Evolutionary conservation across 1,140 invertebrate species (phyloP).

Genomic region (Drosophila chauvacae): DNA sequence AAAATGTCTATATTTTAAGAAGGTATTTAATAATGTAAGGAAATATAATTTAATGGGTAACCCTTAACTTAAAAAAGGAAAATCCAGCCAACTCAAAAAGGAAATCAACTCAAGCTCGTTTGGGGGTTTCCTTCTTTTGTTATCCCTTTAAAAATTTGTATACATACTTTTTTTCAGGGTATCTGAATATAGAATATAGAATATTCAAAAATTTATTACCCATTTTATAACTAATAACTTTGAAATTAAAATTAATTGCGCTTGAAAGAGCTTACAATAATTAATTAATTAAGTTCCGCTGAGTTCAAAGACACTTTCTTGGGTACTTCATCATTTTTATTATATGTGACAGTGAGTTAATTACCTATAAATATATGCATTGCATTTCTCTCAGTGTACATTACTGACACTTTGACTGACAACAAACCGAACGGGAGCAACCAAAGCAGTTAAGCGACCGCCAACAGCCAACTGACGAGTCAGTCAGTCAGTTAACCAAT

Average conservation of each 20-base stretch:
- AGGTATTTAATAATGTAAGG: no score
- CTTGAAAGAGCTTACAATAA: neutral
- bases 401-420: conserved; percentile 69
- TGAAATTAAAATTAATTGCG: neutral
- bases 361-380: neutral
- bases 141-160: accelerated
- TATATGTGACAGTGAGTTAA: neutral
- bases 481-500: conserved; percentile 81
- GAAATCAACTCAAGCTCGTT: neutral
- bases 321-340: neutral
- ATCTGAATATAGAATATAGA: no score
- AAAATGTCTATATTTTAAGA: neutral
- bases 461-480: conserved; percentile 49
- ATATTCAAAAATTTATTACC: neutral
- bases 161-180: neutral
- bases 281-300: neutral
- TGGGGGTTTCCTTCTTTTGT: neutral
- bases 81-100: neutral
- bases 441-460: conserved; percentile 50
- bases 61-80: neutral
- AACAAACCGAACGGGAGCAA: conserved; percentile 70
- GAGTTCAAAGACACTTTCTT: neutral
- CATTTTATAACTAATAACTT: no score
- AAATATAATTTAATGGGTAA: neutral
- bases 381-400: conserved; percentile 6